Evolutionary conservation across 2,888 invertebrate genomes (phyloP), one percentile per base, ranked within the genome.

Genomic region (Drosophila eohydei): DNA sequence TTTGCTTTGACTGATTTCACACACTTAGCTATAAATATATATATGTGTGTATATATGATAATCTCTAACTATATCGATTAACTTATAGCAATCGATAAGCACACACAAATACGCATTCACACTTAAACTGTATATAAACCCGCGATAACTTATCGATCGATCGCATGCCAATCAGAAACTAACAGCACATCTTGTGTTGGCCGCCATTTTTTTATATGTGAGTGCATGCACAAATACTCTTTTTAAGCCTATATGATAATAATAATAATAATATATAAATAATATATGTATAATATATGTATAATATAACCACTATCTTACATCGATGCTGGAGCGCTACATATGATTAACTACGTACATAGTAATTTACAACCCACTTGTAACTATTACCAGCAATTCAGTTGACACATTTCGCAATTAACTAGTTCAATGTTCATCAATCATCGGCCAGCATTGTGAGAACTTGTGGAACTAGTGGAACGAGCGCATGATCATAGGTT

Each of bases 81-180:
- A 30, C 30, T 34, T 43, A 28, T 38, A 11, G 5, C 2, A 34
- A 55, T 61, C 48, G 40, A 55, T 56, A 60, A 34, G 16, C 34
- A 36, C 30, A 43, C 16, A 28, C 56, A 40, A 57, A 48, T 55
- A 44, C 58, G 55, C 55, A 28, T n/a, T 51, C 16, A 50, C 38
- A 28, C 54, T 40, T 28, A 40, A 58, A 4, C n/a, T 76, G 80
- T 73, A 78, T 46, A 78, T 75, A 78, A 67, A 32, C 28, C 50
- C 57, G 36, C 68, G 51, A 60, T 74, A 40, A 34, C 36, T 26
- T 30, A 34, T 43, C 43, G 46, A 77, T 71, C 61, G 51, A 73
- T 77, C 59, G 82, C 80, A 78, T 83, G 86, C 60, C 52, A n/a
- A 46, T 50, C 40, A 32, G 4, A 8, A 21, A 38, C 32, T 52